Evolutionary conservation across 2,888 invertebrate species (phyloP).

Genomic region (Nymphalis urticae): DNA sequence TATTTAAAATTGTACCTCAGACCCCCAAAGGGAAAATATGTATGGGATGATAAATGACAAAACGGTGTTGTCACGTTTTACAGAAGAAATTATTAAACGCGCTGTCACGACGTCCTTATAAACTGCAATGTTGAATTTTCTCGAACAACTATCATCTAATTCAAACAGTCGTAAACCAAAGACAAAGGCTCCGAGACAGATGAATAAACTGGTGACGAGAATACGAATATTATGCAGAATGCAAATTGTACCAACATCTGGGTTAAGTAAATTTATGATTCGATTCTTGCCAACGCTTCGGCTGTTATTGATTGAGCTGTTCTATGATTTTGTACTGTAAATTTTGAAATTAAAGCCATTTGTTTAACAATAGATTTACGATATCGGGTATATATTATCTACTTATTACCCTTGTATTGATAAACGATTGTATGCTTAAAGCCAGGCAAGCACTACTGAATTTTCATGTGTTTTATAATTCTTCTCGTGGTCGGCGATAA

Average conservation of each 20-base stretch:
- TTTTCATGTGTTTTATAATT: too few species aligned
- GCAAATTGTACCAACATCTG: conserved; percentile 16
- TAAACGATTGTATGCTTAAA: too few species aligned
- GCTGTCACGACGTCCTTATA: not conserved
- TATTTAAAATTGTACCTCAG: too few species aligned
- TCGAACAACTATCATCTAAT: conserved; percentile 5
- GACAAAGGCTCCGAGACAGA: conserved; percentile 10
- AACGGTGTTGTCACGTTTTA: not conserved
- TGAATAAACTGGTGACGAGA: conserved; percentile 11
- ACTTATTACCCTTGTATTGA: too few species aligned
- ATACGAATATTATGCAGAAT: conserved; percentile 10
- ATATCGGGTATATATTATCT: not conserved
- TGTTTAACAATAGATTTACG: not conserved
- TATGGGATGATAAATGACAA: too few species aligned
- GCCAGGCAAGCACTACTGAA: too few species aligned
- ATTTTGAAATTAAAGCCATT: conserved; percentile 1
- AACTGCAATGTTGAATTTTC: not conserved
- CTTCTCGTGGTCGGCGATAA: too few species aligned
- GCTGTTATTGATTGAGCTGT: conserved; percentile 4
- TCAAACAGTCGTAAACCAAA: conserved; percentile 15
- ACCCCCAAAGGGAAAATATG: too few species aligned
- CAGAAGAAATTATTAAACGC: not conserved
- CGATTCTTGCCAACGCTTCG: conserved; percentile 9
- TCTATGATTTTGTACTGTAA: not conserved
- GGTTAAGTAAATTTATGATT: conserved; percentile 12